Evolutionary conservation across 2,888 invertebrate species (phyloP), one percentile per base, ranked within the genome.

Genomic region (Morpho helenor): DNA sequence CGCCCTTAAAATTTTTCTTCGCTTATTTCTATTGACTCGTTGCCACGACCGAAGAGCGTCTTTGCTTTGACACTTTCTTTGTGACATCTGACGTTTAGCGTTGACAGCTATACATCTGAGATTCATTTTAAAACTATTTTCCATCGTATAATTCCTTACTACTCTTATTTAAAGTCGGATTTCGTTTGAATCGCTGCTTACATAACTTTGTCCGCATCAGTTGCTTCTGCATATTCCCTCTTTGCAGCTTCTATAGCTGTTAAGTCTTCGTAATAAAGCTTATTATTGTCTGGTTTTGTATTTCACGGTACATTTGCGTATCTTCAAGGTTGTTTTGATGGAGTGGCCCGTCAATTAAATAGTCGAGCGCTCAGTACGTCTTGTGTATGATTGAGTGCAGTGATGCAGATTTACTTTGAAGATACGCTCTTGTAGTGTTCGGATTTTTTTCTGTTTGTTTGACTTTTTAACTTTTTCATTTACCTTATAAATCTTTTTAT

Each of bases 311-410:
- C 64, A 68, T 74, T 77, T 71, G 79, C 72, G 64, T 70, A 71
- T 62, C 76, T 78, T 75, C 78, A 80, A 78, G 82, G 79, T 80
- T 82, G 79, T 82, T 83, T 82, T 89, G 87, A 88, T 87, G 80
- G 87, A 89, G 87, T 87, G 84, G 81, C 73, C 80, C 80, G 87
- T 87, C 89, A 88, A 87, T 88, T 87, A 88, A 82, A 80, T 79
- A 77, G 78, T 78, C 79, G 80, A 82, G 81, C 81, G 80, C 79
- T 83, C 78, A 71, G 77, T 75, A 76, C 76, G 76, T 81, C 79
- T 77, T 74, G 71, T 73, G 73, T 79, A 76, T 87, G 88, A 87
- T 85, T 82, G 87, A 87, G 84, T 84, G 84, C 85, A 85, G 75
- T 79, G 80, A 84, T 84, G 84, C 86, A 86, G 81, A 81, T 82